These are phyloP conservation scores for Atrichornis clamosus DNA, from an alignment of 2,113 vertebrate genomes.

Conservation along the genomic window DNA sequence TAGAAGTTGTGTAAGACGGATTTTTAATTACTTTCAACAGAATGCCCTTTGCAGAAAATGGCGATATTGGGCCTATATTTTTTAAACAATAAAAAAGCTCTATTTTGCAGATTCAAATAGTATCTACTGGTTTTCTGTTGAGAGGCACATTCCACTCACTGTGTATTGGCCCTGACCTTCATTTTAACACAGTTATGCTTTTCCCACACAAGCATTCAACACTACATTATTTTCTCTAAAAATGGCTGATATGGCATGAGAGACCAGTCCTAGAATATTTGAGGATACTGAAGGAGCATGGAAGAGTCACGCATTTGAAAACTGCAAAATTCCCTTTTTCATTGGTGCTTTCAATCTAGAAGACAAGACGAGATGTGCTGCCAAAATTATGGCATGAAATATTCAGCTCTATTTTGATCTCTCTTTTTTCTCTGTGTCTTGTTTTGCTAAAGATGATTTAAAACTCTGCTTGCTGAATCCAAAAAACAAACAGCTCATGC, in stretches of 20 bases:
- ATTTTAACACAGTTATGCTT: neutral
- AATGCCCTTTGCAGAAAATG: neutral
- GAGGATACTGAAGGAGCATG: neutral
- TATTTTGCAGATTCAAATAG: neutral
- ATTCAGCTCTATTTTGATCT: conserved; percentile 52
- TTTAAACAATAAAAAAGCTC: neutral
- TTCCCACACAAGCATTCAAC: neutral
- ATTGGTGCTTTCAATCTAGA: neutral
- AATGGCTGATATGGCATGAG: neutral
- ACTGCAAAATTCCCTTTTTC: neutral
- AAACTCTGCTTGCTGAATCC: conserved; percentile 43
- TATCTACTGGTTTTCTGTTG: neutral
- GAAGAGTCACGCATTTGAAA: conserved; percentile 10
- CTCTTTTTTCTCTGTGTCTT: conserved; percentile 33
- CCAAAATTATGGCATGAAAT: conserved; percentile 52
- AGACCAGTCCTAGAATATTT: neutral
- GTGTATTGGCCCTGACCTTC: neutral
- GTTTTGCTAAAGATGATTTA: conserved; percentile 58
- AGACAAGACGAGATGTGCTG: conserved; percentile 13
- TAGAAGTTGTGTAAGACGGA: neutral
- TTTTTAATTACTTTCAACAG: neutral
- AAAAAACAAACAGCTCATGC: conserved; percentile 61
- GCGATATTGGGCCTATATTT: neutral
- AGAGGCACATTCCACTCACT: neutral
- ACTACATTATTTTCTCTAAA: neutral